Base-by-base conservation (phyloP, 2,113 vertebrate species). In the Hippolais icterina region DNA sequence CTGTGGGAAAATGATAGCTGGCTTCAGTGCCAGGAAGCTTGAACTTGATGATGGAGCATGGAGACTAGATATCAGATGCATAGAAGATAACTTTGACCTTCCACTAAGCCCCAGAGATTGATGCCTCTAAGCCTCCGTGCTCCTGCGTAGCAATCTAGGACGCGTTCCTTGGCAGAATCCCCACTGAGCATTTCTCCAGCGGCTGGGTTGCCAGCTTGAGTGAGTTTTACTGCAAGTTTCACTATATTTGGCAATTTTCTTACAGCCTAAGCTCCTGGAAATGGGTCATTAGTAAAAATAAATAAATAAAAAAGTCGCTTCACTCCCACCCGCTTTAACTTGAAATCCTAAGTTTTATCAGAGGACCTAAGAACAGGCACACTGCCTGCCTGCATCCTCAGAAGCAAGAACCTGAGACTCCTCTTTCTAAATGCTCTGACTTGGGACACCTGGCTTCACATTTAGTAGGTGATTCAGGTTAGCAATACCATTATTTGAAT, bases 191-290 rank as follows among this genome's bases (percentile, higher is more conserved):
- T 95, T 96, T 94, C 88, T 92, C 76, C 85, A 92, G 94, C 82
- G 93, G 80, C 88, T 0, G 5, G 15, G 31, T 78, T 96, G 92
- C 94, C 85, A 94, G 90, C 88, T 90, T 5, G 7, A 94, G 59
- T 90, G 92, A 90, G 44, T 94, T 96, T 95, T 94, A 68, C 92
- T 83, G 79, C 64, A 89, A 68, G 76, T 83, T 82, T 88, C 82
- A 31, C 94, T 96, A 66, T 96, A 95, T 94, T 94, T 95, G 90
- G 75, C 71, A 90, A 81, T 92, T 94, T 90, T 92, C 47, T 86
- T 95, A 63, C 52, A 93, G 88, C n/a, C n/a, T 71, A n/a, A 96
- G 93, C 92, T 95, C 52, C 71, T 93, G 68, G 75, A 96, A 95
- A 53, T 93, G 79, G 95, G 63, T 95, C 92, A 89, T 96, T 95